Conservation (phyloP, 2,888 invertebrate species). For the Dioctria linearis region DNA sequence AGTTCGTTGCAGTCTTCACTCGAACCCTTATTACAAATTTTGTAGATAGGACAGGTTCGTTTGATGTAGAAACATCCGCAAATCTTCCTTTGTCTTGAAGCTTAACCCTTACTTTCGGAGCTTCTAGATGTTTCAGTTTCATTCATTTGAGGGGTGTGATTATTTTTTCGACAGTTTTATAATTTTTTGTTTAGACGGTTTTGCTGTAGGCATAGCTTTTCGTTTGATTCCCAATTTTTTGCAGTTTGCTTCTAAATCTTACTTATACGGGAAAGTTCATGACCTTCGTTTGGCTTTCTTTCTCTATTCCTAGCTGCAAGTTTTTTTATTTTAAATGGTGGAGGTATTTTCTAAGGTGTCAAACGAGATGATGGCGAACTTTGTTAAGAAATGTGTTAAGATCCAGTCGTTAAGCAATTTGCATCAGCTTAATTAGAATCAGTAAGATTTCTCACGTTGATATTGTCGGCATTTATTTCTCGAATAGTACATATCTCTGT, state of each 20-base stretch:
- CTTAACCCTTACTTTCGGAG: not conserved
- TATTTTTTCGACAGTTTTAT: not conserved
- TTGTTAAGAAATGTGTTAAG: not conserved
- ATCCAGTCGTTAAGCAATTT: no score
- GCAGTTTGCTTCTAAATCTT: not conserved
- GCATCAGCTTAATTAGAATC: no score
- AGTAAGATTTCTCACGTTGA: no score
- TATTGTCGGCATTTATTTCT: no score
- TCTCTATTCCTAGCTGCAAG: not conserved
- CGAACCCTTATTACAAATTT: not conserved
- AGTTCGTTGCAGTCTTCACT: not conserved
- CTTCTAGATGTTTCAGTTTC: not conserved
- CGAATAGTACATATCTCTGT: no score
- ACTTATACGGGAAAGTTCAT: not conserved
- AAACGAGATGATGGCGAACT: not conserved
- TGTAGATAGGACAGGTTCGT: not conserved
- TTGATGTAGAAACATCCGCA: not conserved
- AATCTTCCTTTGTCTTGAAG: not conserved
- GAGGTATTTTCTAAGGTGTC: not conserved
- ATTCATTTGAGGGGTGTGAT: not conserved
- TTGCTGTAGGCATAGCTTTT: not conserved
- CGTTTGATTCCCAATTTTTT: not conserved
- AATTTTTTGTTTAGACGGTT: not conserved
- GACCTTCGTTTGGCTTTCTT: not conserved
- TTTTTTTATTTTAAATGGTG: not conserved